Evolutionary conservation across 1,140 invertebrate species (phyloP).

Genomic region (Bombus breviceps): DNA sequence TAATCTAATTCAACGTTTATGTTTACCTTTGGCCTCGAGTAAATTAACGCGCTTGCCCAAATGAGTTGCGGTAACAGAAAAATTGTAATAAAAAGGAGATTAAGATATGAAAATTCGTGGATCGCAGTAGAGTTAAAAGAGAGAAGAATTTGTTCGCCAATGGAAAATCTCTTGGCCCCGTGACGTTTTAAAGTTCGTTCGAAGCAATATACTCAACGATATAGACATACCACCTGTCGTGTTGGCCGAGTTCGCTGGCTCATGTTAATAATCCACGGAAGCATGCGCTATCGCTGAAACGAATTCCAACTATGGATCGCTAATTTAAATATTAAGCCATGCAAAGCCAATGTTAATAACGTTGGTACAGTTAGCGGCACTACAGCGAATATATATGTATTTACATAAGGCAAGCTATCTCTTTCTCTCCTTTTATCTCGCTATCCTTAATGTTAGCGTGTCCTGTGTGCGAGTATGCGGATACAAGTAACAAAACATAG

Average conservation of each 20-base stretch:
- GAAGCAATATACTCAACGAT: not conserved
- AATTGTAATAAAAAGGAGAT: too few relatives aligned
- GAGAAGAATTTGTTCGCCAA: too few relatives aligned
- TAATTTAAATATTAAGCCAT: constrained; percentile 29
- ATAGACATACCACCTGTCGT: not conserved
- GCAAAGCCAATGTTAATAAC: constrained; percentile 24
- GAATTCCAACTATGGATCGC: constrained; percentile 13
- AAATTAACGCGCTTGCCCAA: too few relatives aligned
- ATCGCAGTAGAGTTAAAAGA: too few relatives aligned
- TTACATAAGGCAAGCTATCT: not conserved
- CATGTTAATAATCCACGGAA: constrained; percentile 7
- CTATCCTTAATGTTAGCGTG: not conserved
- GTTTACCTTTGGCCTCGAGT: too few relatives aligned
- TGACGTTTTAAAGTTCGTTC: too few relatives aligned
- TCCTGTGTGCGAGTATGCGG: not conserved
- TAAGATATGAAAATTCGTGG: too few relatives aligned
- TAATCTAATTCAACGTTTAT: too few relatives aligned
- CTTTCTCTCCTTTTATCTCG: not conserved
- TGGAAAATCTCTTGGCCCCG: too few relatives aligned
- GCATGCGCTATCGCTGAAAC: constrained; percentile 5
- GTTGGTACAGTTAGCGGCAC: not conserved
- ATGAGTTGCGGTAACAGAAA: too few relatives aligned
- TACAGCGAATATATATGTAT: not conserved
- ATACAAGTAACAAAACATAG: not conserved
- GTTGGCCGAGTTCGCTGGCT: not conserved